phyloP scores from a whole-genome alignment of 1,140 invertebrate species.

The Callitettix versicolor region DNA sequence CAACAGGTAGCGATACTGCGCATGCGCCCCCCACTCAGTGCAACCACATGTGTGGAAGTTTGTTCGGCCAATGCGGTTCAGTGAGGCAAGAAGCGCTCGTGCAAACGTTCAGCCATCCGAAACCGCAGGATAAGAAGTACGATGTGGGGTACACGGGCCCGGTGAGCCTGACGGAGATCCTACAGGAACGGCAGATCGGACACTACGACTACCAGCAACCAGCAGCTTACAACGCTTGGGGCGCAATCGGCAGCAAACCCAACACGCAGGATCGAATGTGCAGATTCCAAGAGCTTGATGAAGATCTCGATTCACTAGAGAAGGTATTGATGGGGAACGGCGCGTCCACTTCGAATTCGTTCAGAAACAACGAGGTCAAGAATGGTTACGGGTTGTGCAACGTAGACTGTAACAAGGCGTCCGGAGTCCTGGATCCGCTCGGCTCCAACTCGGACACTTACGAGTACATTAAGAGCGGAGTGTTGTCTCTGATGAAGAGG shows the following conservation, averaged over 20 bases:
- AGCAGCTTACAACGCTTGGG: too few relatives aligned
- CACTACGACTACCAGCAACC: too few relatives aligned
- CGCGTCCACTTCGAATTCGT: constrained; percentile 14
- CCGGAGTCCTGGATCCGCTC: too few relatives aligned
- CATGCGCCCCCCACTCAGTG: neutral
- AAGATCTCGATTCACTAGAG: constrained; percentile 31
- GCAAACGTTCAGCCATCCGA: constrained; percentile 30
- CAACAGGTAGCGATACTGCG: neutral
- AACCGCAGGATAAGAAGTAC: constrained; percentile 16
- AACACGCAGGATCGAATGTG: neutral
- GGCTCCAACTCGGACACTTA: too few relatives aligned
- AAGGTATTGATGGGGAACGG: constrained; percentile 34
- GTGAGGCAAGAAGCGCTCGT: constrained; percentile 16
- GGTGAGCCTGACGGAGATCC: constrained; percentile 28
- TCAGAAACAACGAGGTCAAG: constrained; percentile 19
- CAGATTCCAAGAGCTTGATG: constrained; percentile 24
- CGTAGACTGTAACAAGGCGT: neutral
- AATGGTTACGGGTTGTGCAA: constrained; percentile 15
- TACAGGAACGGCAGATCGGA: constrained; percentile 15
- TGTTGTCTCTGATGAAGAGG: constrained; percentile 32
- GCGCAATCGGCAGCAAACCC: too few relatives aligned
- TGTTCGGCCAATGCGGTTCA: constrained; percentile 30
- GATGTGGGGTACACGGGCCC: constrained; percentile 18
- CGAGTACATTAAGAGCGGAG: constrained; percentile 27
- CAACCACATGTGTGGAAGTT: constrained; percentile 33